Conservation (phyloP, 2,888 invertebrate species). For the Patella ulyssiponensis region DNA sequence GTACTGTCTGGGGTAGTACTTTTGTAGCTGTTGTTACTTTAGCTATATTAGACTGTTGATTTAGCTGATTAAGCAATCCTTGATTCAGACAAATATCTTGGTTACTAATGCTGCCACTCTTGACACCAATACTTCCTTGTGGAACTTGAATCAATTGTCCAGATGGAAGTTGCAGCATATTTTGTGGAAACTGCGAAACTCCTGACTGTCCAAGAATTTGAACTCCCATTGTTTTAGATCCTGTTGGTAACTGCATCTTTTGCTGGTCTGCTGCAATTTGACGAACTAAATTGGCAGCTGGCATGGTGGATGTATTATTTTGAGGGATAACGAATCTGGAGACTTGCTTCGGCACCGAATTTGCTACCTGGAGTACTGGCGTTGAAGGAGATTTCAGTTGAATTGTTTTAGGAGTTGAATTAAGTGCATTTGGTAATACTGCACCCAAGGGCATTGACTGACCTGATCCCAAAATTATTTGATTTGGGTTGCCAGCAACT, state of each 20-base stretch:
- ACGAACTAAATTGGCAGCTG: conserved; percentile 7
- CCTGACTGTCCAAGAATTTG: not conserved
- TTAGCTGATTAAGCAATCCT: not conserved
- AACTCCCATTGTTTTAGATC: not conserved
- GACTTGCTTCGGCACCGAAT: not conserved
- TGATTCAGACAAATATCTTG: not conserved
- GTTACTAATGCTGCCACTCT: not conserved
- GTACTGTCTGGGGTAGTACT: not conserved
- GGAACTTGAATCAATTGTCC: not conserved
- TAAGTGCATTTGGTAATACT: not conserved
- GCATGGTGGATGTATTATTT: not conserved
- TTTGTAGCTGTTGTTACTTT: not conserved
- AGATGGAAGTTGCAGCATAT: not conserved
- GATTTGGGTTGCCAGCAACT: not conserved
- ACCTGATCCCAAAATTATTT: not conserved
- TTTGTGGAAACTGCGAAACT: not conserved
- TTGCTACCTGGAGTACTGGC: not conserved
- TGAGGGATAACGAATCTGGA: not conserved
- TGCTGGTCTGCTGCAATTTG: not conserved
- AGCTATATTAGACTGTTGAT: not conserved
- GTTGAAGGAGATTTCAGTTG: not conserved
- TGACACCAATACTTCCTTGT: not conserved
- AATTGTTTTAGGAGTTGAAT: not conserved
- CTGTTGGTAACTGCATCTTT: not conserved
- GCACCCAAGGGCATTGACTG: not conserved